phyloP scores from a whole-genome alignment of 2,797 vertebrate species.

The Lacerta viridis region DNA sequence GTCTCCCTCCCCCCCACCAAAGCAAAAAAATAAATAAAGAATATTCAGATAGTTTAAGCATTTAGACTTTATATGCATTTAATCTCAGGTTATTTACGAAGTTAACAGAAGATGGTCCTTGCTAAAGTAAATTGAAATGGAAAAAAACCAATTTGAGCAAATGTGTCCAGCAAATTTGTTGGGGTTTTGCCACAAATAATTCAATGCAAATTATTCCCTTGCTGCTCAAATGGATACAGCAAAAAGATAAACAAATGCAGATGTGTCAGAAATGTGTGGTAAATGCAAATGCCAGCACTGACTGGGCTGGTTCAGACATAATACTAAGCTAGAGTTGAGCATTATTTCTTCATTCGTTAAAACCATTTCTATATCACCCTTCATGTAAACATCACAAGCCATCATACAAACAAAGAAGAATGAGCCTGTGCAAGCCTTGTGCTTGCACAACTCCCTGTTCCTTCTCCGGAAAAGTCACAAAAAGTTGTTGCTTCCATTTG shows the following conservation, averaged over 20 bases:
- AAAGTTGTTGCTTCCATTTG: too few species aligned
- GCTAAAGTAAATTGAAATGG: conserved; percentile 41
- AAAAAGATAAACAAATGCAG: neutral
- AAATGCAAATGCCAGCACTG: neutral
- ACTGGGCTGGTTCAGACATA: neutral
- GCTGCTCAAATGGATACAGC: neutral
- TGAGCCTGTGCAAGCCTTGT: too few species aligned
- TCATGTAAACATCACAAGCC: too few species aligned
- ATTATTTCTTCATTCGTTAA: too few species aligned
- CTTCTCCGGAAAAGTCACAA: too few species aligned
- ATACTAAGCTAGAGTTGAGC: neutral
- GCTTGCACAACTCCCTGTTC: too few species aligned
- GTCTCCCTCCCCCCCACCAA: neutral
- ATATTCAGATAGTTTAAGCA: conserved; percentile 45
- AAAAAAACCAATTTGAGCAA: conserved; percentile 23
- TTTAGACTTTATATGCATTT: conserved; percentile 39
- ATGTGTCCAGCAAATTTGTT: neutral
- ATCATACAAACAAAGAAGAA: too few species aligned
- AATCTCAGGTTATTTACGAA: conserved; percentile 23
- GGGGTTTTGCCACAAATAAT: conserved; percentile 22
- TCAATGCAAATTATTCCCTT: conserved; percentile 5
- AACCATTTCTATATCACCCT: too few species aligned
- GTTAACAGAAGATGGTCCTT: conserved; percentile 24
- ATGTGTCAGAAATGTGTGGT: neutral
- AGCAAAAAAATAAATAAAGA: conserved; percentile 26